Percentiles rank a stretch among this genome's conserved stretches.
These are phyloP conservation scores for Leucoptera coffeella DNA, from an alignment of 2,888 invertebrate genomes.

Conservation along the genomic window DNA sequence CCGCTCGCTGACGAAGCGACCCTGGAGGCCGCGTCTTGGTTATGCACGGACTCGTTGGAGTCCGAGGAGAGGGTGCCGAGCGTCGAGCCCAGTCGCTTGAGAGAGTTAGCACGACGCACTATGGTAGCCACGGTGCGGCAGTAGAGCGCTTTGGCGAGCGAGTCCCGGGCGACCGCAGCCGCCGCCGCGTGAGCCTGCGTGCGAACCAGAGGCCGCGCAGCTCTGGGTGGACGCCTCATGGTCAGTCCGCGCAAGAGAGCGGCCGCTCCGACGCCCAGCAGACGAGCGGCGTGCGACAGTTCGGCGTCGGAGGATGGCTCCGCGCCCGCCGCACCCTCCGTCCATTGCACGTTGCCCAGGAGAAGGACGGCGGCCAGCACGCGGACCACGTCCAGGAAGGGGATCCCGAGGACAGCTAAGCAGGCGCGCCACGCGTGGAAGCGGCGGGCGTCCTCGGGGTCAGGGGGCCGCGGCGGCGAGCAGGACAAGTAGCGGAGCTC, in stretches of 20 bases:
- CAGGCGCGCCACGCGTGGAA: conserved; percentile 93
- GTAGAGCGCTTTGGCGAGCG: conserved; percentile 86
- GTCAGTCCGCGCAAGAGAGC: conserved; percentile 78
- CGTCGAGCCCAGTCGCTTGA: conserved; percentile 79
- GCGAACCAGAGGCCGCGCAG: conserved; percentile 72
- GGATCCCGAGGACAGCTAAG: conserved; percentile 85
- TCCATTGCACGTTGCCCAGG: conserved; percentile 87
- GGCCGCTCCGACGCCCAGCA: conserved; percentile 66
- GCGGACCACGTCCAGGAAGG: conserved; percentile 88
- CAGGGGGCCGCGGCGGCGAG: conserved; percentile 65
- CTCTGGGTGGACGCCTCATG: conserved; percentile 70
- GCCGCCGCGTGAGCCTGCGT: conserved; percentile 79
- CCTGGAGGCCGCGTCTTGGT: conserved; percentile 80
- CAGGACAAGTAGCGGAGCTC: conserved; percentile 72
- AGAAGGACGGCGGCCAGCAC: conserved; percentile 86
- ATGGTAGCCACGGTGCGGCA: conserved; percentile 93
- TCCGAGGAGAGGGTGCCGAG: conserved; percentile 84
- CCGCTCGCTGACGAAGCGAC: conserved; percentile 78
- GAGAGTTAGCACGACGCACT: conserved; percentile 85
- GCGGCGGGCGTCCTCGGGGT: conserved; percentile 32
- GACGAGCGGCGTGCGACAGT: conserved; percentile 77
- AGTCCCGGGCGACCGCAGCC: conserved; percentile 84
- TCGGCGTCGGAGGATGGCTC: conserved; percentile 78
- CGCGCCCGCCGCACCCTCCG: conserved; percentile 69
- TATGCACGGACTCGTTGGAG: conserved; percentile 87